Base-by-base conservation (phyloP, 2,888 invertebrate genomes). In the Prenolepis imparis region DNA sequence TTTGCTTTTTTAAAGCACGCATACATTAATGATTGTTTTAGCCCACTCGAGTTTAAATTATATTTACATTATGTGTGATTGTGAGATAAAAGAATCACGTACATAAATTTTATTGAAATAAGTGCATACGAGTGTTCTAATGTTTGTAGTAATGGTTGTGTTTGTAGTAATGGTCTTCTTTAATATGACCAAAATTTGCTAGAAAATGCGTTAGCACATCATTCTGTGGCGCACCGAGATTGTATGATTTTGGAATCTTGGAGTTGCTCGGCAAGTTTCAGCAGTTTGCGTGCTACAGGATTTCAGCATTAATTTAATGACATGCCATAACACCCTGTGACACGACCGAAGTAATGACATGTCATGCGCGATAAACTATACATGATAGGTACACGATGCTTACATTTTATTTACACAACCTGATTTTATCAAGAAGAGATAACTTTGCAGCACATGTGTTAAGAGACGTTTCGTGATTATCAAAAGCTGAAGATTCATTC, bases 321-420 rank as follows among this genome's bases (percentile, higher is more conserved):
- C 82, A 78, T 59, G 81, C 64, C 70, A 67, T 70, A 80, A 68
- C 72, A 48, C n/a, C 78, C 44, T 36, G 77, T 55, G 80, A 73
- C 81, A 74, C 24, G 67, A 67, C 70, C 66, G 72, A 59, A 83
- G 77, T 75, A 78, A 81, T 70, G 39, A 73, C 68, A 66, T 66
- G 66, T 57, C 74, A 72, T 74, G 41, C 64, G 48, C 24, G 48
- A 82, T 70, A 72, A 80, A 80, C 59, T 57, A 28, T 61, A 59
- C 66, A 75, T 36, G 64, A 55, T 63, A 73, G 66, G 74, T 75
- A 70, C 52, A 24, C 11, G 78, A 80, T 39, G 32, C 21, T 39
- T 88, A 77, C 59, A 36, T 86, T 77, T 86, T 70, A 81, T 84
- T 36, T 80, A n/a, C 44, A 44, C 21, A 39, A 72, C 24, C 18